These are phyloP conservation scores for Phyllostomus discolor DNA, from an alignment of 2,113 vertebrate genomes.

Conservation along the genomic window DNA sequence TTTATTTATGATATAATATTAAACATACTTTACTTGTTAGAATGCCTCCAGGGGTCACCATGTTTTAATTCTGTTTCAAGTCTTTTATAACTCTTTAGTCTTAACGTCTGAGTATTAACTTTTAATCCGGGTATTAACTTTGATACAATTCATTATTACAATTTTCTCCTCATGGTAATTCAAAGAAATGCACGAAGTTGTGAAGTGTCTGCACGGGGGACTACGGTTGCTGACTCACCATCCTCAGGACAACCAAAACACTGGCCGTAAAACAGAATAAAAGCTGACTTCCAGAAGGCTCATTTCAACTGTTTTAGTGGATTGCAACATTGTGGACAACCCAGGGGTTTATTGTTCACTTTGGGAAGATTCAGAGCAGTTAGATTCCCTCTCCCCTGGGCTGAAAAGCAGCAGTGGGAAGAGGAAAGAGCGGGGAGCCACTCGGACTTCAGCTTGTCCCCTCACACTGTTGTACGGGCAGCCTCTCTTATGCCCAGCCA, in stretches of 20 bases:
- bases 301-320: background rate
- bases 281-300: background rate
- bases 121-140: background rate
- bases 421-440: background rate
- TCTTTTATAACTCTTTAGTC: background rate
- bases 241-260: background rate
- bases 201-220: background rate
- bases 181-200: background rate
- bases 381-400: background rate
- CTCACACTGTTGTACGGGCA: background rate
- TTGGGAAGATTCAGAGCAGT: background rate
- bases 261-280: background rate
- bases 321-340: background rate
- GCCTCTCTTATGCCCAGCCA: background rate
- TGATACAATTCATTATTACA: background rate
- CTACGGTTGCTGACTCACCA: background rate
- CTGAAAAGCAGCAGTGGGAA: background rate
- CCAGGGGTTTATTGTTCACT: background rate
- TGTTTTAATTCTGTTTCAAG: constrained; percentile 27
- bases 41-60: background rate
- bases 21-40: background rate
- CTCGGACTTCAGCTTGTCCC: background rate
- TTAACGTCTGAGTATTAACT: background rate
- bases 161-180: background rate
- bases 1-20: background rate